Percentiles rank a stretch among this genome's conserved stretches.
Evolutionary conservation across 2,888 invertebrate species (phyloP).

Genomic region (Stenotaenia linearis): DNA sequence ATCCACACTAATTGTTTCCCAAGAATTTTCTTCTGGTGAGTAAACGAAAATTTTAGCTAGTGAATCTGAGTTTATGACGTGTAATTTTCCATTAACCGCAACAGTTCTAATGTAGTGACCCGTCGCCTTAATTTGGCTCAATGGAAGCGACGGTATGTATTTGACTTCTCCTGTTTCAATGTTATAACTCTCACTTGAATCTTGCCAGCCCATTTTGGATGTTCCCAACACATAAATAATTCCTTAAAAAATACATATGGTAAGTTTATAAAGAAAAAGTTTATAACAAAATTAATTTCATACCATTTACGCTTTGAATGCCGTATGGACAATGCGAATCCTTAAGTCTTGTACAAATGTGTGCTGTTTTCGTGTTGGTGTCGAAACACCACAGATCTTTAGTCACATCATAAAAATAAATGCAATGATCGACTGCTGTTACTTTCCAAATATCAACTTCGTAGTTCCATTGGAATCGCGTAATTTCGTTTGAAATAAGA

Average conservation of each 20-base stretch:
- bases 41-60: neutral
- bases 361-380: neutral
- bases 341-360: neutral
- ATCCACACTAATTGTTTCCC: neutral
- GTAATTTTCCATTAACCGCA: neutral
- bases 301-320: constrained; percentile 13
- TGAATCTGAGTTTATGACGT: neutral
- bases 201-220: neutral
- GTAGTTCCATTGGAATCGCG: neutral
- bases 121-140: neutral
- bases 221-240: neutral
- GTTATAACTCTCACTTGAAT: neutral
- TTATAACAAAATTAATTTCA: neutral
- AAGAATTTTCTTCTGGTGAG: neutral
- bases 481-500: neutral
- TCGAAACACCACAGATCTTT: neutral
- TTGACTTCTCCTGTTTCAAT: neutral
- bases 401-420: neutral
- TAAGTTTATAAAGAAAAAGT: neutral
- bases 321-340: neutral
- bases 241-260: neutral
- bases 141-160: neutral
- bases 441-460: neutral
- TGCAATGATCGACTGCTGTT: neutral
- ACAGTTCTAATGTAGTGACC: neutral